Evolutionary conservation across 2,888 invertebrate genomes (phyloP).

Genomic region (Ectemnius continuus): DNA sequence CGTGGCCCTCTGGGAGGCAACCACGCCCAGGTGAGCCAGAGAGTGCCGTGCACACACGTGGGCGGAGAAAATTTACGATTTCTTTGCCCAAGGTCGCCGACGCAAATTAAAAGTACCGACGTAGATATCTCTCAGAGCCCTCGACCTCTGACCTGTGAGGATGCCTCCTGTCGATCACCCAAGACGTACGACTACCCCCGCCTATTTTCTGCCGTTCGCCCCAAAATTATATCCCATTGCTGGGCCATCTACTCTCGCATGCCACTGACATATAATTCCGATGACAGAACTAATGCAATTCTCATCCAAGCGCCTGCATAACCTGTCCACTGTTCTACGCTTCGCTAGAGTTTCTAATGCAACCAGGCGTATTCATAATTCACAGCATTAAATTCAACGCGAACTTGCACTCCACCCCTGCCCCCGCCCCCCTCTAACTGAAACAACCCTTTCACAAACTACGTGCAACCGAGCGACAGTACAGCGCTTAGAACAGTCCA

Average conservation of each 20-base stretch:
- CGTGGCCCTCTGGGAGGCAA: constrained; percentile 13
- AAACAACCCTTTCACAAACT: too few relatives aligned
- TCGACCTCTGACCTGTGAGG: constrained; percentile 36
- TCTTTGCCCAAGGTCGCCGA: constrained; percentile 54
- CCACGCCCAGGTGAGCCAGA: constrained; percentile 45
- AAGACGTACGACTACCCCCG: constrained; percentile 30
- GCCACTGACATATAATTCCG: neutral
- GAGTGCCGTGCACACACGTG: constrained; percentile 10
- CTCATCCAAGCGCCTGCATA: neutral
- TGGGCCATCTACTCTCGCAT: neutral
- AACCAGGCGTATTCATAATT: too few relatives aligned
- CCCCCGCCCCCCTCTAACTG: too few relatives aligned
- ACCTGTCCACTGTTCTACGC: too few relatives aligned
- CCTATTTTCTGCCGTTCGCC: constrained; percentile 40
- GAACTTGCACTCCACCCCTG: too few relatives aligned
- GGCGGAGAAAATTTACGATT: constrained; percentile 58
- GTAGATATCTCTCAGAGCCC: constrained; percentile 28
- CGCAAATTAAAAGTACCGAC: constrained; percentile 54
- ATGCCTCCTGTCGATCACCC: constrained; percentile 33
- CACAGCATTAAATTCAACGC: too few relatives aligned
- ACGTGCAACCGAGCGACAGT: too few relatives aligned
- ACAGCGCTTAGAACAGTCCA: too few relatives aligned
- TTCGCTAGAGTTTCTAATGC: too few relatives aligned
- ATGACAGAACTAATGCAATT: too few relatives aligned
- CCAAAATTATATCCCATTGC: constrained; percentile 18